Percentiles rank a stretch among this genome's conserved stretches.
These are phyloP conservation scores for Todiramphus saurophagus DNA, from an alignment of 2,113 vertebrate species.

Conservation along the genomic window DNA sequence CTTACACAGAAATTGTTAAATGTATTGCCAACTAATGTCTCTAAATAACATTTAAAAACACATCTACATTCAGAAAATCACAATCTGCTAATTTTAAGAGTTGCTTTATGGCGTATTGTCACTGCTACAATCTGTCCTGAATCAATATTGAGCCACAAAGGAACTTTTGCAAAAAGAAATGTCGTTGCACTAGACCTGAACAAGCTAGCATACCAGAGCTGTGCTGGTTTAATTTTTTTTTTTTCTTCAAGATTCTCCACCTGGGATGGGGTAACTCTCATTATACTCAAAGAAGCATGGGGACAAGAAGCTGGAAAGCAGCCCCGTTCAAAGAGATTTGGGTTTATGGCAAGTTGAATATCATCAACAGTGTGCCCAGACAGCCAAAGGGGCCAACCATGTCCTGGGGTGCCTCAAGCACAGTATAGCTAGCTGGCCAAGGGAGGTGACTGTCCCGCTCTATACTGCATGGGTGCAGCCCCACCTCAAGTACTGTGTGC, in stretches of 20 bases:
- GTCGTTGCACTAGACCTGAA: neutral
- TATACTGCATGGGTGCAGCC: neutral
- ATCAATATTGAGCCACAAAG: neutral
- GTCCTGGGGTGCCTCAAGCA: neutral
- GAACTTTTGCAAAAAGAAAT: neutral
- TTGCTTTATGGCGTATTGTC: neutral
- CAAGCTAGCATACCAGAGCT: neutral
- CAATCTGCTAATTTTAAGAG: neutral
- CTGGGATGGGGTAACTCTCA: neutral
- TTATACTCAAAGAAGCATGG: neutral
- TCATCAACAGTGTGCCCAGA: neutral
- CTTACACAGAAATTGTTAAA: neutral
- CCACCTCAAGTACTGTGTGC: neutral
- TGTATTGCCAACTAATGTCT: neutral
- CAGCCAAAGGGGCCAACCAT: neutral
- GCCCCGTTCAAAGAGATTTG: neutral
- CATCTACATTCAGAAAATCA: neutral
- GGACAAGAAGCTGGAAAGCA: neutral
- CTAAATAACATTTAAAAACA: neutral
- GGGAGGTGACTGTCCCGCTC: neutral
- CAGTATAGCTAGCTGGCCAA: fast-evolving
- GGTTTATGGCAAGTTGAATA: neutral
- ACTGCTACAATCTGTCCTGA: neutral
- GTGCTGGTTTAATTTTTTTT: neutral
- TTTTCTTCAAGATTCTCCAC: neutral